phyloP scores from a whole-genome alignment of 2,888 invertebrate genomes.

The Blera fallax region DNA sequence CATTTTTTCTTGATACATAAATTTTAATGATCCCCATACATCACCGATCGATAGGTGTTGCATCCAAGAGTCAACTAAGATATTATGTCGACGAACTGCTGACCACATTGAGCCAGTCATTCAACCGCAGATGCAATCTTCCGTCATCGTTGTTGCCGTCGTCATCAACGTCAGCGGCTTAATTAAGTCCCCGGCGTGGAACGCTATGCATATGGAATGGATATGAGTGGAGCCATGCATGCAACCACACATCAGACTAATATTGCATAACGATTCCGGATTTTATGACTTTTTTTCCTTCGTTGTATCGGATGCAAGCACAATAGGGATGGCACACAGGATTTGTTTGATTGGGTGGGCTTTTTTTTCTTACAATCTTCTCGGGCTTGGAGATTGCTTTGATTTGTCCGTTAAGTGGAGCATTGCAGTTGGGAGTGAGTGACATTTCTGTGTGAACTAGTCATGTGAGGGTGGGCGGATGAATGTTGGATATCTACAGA shows the following conservation, averaged over 20 bases:
- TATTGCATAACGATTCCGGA: conserved; percentile 24
- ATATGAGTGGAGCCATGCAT: conserved; percentile 8
- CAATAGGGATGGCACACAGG: not conserved
- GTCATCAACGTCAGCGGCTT: conserved; percentile 11
- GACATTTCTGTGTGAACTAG: not conserved
- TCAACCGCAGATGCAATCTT: conserved; percentile 49
- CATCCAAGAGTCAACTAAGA: conserved; percentile 23
- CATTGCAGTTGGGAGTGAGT: not conserved
- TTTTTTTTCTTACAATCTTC: not conserved
- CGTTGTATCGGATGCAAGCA: not conserved
- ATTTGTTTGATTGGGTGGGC: not conserved
- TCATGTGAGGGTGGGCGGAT: not conserved
- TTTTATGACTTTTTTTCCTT: not conserved
- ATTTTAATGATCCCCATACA: not conserved
- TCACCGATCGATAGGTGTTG: conserved; percentile 15
- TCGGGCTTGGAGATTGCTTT: not conserved
- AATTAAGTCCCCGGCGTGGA: not conserved
- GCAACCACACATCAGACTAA: conserved; percentile 30
- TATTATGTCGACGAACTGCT: conserved; percentile 32
- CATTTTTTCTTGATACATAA: not conserved
- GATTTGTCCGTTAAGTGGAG: not conserved
- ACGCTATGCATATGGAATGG: not conserved
- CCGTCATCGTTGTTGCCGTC: not conserved
- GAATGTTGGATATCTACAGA: no score
- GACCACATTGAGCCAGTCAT: conserved; percentile 41